Evolutionary conservation across 2,797 vertebrate species (phyloP).

Genomic region (Galagoides demidoff): DNA sequence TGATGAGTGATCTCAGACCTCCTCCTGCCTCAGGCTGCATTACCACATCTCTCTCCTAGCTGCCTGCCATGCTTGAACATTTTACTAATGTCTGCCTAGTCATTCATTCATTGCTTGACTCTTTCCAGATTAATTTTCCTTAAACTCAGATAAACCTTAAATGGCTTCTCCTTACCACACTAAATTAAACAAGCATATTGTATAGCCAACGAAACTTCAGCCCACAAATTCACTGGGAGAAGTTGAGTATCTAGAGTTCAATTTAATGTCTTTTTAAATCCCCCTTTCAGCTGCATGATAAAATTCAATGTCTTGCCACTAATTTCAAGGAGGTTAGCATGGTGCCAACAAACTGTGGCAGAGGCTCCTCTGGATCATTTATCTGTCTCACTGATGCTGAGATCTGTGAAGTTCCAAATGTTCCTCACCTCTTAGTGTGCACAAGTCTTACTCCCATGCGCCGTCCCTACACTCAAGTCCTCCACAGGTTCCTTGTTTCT

Average conservation of each 20-base stretch:
- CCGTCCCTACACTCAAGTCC: rapidly evolving
- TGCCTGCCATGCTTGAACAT: rapidly evolving
- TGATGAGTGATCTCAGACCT: neutral
- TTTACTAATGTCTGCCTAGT: neutral
- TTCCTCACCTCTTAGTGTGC: neutral
- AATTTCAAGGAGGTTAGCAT: neutral
- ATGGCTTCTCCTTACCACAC: neutral
- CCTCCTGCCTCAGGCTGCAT: neutral
- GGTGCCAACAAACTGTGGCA: rapidly evolving
- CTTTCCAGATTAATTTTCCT: neutral
- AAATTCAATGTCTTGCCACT: neutral
- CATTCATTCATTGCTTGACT: neutral
- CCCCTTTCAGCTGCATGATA: neutral
- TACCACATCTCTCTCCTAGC: neutral
- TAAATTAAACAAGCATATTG: neutral
- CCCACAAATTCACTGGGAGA: neutral
- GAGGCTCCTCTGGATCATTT: neutral
- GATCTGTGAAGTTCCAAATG: neutral
- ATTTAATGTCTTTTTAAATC: neutral
- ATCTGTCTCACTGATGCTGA: too few species aligned
- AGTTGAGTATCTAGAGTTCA: neutral
- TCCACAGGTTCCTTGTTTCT: neutral
- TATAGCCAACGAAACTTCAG: neutral
- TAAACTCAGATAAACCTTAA: neutral
- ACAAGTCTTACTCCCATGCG: rapidly evolving